Evolutionary conservation across 2,888 invertebrate genomes (phyloP).

Genomic region (Sepiola atlantica): DNA sequence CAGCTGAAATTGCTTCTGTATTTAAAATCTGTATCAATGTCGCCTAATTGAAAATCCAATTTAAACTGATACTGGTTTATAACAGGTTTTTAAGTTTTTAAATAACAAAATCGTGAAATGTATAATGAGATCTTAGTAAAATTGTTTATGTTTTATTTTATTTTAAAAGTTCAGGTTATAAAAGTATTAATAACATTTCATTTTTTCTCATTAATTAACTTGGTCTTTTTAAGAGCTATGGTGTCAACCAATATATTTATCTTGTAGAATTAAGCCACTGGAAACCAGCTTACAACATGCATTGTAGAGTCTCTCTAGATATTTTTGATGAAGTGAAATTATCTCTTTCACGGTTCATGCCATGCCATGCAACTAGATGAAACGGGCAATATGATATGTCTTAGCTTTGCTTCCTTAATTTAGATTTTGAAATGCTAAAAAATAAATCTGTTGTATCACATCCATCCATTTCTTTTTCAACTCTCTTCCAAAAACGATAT

Average conservation of each 20-base stretch:
- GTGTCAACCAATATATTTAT: neutral
- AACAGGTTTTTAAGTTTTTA: no score
- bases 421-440: neutral
- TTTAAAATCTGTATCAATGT: neutral
- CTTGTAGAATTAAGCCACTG: neutral
- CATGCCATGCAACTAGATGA: neutral
- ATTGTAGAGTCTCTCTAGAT: neutral
- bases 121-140: no score
- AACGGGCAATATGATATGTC: neutral
- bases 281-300: neutral
- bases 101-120: no score
- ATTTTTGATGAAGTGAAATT: neutral
- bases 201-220: neutral
- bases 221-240: neutral
- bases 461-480: neutral
- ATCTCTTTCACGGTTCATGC: neutral
- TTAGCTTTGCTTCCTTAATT: neutral
- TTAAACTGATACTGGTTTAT: no score
- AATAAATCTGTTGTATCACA: neutral
- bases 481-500: conserved; percentile 10
- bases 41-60: neutral
- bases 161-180: no score
- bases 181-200: no score
- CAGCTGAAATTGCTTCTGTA: no score
- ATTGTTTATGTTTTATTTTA: no score